A percentile compares a stretch with the other conserved stretches of the same genome.
phyloP scores from a whole-genome alignment of 2,888 invertebrate genomes.

The Eupithecia exiguata region DNA sequence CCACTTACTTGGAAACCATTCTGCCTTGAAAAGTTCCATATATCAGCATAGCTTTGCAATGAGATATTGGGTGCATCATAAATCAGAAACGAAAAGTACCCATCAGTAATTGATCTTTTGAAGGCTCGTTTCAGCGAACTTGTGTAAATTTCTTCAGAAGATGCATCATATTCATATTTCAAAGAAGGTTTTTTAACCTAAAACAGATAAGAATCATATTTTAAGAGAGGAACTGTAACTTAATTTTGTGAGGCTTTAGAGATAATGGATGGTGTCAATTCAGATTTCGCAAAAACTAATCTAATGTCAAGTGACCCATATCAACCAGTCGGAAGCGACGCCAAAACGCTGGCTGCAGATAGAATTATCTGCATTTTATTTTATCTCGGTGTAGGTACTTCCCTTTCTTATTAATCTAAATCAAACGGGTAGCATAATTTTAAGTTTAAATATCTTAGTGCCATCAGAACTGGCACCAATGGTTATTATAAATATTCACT shows the following conservation, averaged over 20 bases:
- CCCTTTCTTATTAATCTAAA: no score
- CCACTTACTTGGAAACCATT: slow-evolving; percentile 90
- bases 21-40: slow-evolving; percentile 93
- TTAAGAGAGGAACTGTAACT: neutral
- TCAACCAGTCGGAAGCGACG: no score
- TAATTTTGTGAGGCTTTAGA: neutral
- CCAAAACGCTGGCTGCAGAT: no score
- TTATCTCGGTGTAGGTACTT: no score
- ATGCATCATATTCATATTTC: slow-evolving; percentile 94
- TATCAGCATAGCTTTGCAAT: slow-evolving; percentile 91
- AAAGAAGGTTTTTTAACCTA: slow-evolving; percentile 86
- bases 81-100: slow-evolving; percentile 96
- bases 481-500: no score
- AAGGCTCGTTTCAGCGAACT: slow-evolving; percentile 93
- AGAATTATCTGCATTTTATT: no score
- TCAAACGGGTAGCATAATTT: no score
- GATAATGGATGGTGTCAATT: neutral
- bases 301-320: no score
- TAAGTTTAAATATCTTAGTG: no score
- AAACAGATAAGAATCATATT: slow-evolving; percentile 44
- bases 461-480: no score
- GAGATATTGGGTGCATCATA: slow-evolving; percentile 95
- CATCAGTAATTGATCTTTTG: slow-evolving; percentile 94
- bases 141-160: slow-evolving; percentile 92
- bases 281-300: neutral